Percentiles rank a stretch among this genome's conserved stretches.
phyloP scores from a whole-genome alignment of 2,113 vertebrate genomes.

The Planiliza haematocheilus region DNA sequence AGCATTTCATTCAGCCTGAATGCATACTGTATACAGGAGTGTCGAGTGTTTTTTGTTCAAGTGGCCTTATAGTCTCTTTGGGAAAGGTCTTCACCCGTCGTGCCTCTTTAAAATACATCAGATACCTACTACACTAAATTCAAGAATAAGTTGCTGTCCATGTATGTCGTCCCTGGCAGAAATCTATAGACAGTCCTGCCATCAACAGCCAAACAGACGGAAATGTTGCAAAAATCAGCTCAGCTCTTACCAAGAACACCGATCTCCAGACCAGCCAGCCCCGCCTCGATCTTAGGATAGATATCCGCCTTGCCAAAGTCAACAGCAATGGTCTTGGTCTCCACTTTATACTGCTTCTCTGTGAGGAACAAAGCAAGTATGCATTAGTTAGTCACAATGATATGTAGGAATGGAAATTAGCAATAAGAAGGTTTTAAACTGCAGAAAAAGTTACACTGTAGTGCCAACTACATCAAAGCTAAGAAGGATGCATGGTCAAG shows the following conservation, averaged over 20 bases:
- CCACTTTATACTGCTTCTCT: conserved; percentile 90
- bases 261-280: conserved; percentile 88
- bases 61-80: neutral
- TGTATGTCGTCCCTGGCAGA: too few relatives aligned
- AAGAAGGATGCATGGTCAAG: neutral
- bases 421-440: neutral
- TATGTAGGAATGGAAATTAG: neutral
- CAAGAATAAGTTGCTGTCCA: too few relatives aligned
- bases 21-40: neutral
- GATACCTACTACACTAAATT: too few relatives aligned
- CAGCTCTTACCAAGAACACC: conserved; percentile 90
- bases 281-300: conserved; percentile 87
- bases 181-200: neutral
- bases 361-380: neutral
- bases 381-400: neutral
- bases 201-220: neutral
- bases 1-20: neutral
- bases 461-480: neutral
- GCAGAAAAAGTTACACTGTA: neutral
- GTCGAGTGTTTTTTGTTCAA: neutral
- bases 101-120: too few relatives aligned
- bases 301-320: conserved; percentile 89
- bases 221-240: neutral
- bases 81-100: too few relatives aligned
- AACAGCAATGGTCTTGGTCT: conserved; percentile 90